A percentile compares a stretch with the other conserved stretches of the same genome.
phyloP scores from a whole-genome alignment of 2,113 vertebrate species.

The Lates calcarifer region DNA sequence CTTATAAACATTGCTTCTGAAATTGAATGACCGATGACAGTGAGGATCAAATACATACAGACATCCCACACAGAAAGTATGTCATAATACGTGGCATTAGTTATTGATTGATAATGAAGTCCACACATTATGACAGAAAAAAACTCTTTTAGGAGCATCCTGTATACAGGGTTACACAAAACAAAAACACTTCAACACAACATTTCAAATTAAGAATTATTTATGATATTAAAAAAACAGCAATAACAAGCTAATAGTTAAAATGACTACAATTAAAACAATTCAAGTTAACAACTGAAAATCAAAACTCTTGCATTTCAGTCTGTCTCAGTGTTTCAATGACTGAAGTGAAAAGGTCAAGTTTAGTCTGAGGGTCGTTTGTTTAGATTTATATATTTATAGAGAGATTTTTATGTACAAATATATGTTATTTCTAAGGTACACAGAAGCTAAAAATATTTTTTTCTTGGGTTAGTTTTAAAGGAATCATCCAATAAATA shows the following conservation, averaged over 20 bases:
- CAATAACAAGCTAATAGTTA: background rate
- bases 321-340: background rate
- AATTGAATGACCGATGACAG: background rate
- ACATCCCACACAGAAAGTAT: background rate
- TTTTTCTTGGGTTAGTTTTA: background rate
- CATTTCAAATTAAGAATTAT: background rate
- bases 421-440: background rate
- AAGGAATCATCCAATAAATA: background rate
- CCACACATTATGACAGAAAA: background rate
- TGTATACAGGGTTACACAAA: background rate
- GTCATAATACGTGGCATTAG: background rate
- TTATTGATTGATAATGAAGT: conserved; percentile 28
- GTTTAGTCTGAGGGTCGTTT: background rate
- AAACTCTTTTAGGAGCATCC: background rate
- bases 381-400: background rate
- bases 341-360: background rate
- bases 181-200: background rate
- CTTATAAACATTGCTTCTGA: background rate
- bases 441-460: background rate
- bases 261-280: background rate
- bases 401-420: too few relatives aligned
- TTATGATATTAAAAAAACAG: background rate
- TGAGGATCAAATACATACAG: background rate
- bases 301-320: background rate
- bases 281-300: background rate